phyloP scores from a whole-genome alignment of 2,113 vertebrate species.

The Oreochromis spilurus region DNA sequence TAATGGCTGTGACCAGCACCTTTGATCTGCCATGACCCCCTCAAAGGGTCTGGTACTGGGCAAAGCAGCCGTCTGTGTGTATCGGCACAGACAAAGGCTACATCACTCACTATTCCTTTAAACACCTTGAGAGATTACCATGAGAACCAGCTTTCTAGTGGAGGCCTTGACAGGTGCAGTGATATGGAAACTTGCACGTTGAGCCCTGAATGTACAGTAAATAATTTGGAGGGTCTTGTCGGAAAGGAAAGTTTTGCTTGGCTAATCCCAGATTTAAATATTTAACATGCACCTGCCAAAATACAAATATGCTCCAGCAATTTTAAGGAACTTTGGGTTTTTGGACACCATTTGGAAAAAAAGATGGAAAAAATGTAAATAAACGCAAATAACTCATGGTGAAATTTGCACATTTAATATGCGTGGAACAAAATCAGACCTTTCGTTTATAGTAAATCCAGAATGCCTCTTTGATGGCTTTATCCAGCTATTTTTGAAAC shows the following conservation, averaged over 20 bases:
- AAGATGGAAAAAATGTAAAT: background rate
- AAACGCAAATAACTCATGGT: background rate
- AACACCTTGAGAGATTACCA: conserved; percentile 69
- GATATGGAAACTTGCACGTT: conserved; percentile 32
- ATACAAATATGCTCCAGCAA: background rate
- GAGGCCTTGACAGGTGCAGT: conserved; percentile 45
- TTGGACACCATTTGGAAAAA: background rate
- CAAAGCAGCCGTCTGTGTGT: conserved; percentile 62
- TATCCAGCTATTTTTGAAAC: background rate
- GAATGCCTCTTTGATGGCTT: background rate
- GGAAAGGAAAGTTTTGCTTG: background rate
- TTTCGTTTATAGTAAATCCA: background rate
- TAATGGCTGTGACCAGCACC: conserved; percentile 80
- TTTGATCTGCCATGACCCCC: conserved; percentile 79
- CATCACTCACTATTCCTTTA: conserved; percentile 66
- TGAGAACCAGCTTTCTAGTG: conserved; percentile 36
- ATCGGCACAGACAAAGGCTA: conserved; percentile 63
- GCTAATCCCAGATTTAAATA: background rate
- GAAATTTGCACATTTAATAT: background rate
- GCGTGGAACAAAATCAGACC: background rate
- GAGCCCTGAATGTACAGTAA: conserved; percentile 36
- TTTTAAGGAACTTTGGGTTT: background rate
- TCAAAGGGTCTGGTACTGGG: conserved; percentile 61
- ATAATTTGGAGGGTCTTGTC: background rate
- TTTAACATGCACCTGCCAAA: background rate